phyloP scores from a whole-genome alignment of 2,888 invertebrate genomes.

The Clostera curtula region DNA sequence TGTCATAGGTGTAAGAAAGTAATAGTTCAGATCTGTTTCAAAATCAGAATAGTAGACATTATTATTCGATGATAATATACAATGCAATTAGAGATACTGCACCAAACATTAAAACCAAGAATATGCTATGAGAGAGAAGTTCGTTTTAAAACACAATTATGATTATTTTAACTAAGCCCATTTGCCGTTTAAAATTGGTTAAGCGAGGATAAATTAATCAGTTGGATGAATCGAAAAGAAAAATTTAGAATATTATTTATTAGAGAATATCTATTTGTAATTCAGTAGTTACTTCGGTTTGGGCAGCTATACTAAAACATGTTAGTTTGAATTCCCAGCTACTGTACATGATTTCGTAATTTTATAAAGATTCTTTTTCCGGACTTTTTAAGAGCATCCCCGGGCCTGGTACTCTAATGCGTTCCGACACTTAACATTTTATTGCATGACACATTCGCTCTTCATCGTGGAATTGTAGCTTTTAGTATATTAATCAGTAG shows the following conservation, averaged over 20 bases:
- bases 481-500: too few species aligned
- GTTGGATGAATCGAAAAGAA: constrained; percentile 35
- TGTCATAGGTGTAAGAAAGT: constrained; percentile 42
- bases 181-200: constrained; percentile 56
- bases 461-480: too few species aligned
- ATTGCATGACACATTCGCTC: too few species aligned
- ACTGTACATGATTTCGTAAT: constrained; percentile 22
- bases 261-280: constrained; percentile 28
- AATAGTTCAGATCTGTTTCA: constrained; percentile 38
- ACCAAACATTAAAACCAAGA: constrained; percentile 70
- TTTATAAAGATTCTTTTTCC: too few species aligned
- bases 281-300: constrained; percentile 31
- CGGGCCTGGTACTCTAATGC: too few species aligned
- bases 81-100: constrained; percentile 72
- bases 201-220: constrained; percentile 44
- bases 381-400: too few species aligned
- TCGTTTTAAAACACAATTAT: constrained; percentile 50
- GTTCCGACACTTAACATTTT: too few species aligned
- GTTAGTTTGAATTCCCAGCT: constrained; percentile 36
- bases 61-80: constrained; percentile 68
- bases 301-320: constrained; percentile 42
- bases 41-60: constrained; percentile 52
- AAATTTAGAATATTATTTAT: constrained; percentile 26
- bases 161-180: constrained; percentile 63
- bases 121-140: constrained; percentile 60